Evolutionary conservation across 2,888 invertebrate genomes (phyloP), one percentile per base, ranked within the genome.

Genomic region (Archips xylosteana): DNA sequence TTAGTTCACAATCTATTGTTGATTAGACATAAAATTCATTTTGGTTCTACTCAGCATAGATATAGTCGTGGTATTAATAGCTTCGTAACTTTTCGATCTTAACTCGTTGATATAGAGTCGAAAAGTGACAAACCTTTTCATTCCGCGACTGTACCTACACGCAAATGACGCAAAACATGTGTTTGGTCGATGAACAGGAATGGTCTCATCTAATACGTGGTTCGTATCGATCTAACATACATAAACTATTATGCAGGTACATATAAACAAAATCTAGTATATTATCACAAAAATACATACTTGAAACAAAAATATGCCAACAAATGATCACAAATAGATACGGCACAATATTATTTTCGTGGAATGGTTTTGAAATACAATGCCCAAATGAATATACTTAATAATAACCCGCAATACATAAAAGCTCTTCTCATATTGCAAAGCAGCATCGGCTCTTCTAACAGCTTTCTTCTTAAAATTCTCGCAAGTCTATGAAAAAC

Each of bases 401-500:
- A 36, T 64, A 63, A 63, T 63, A 71, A 36, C 39, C 70, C 12
- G 66, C 57, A 45, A 65, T 64, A 69, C 45, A 63, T 45, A 59
- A 47, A 54, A 36, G 59, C 60, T 32, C 45, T 54, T 54, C 15
- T 15, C 34, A 69, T 63, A 63, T 64, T 63, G 47, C n/a, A 54
- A 47, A 60, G 68, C 64, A 67, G 51, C 76, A 74, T 72, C 59
- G 71, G 76, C 76, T 79, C 76, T 78, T 80, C 79, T 75, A 74
- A 65, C 62, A 76, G 64, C 61, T 74, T 63, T 39, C 72, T 76
- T 70, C 78, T 85, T 84, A 90, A 82, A 91, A 85, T 75, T 85
- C 86, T 70, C 89, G 89, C 71, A 90, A 86, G 84, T 83, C 91
- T 91, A 90, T 79, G 89, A 79, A 65, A 66, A 71, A 71, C 65